These are phyloP conservation scores for Notocelia uddmanniana DNA, from an alignment of 2,888 invertebrate genomes.

Conservation along the genomic window DNA sequence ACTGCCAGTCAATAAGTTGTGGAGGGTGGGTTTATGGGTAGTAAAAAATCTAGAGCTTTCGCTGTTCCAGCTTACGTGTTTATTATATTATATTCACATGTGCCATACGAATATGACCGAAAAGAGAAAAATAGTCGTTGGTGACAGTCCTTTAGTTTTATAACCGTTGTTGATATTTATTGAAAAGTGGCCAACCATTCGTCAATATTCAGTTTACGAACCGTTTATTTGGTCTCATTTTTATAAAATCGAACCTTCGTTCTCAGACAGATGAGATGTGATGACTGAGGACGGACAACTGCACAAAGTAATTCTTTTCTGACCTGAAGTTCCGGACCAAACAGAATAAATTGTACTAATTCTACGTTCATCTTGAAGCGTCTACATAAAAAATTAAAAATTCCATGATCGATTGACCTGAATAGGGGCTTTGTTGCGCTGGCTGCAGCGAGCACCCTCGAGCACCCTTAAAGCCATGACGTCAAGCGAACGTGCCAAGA, in stretches of 20 bases:
- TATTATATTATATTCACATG: not conserved
- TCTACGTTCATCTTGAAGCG: not conserved
- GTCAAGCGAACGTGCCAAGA: slow-evolving; percentile 22
- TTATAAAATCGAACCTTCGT: no score
- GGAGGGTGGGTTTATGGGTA: slow-evolving; percentile 20
- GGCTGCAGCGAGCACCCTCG: slow-evolving; percentile 40
- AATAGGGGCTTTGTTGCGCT: slow-evolving; percentile 55
- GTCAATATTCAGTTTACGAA: no score
- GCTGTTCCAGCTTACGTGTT: not conserved
- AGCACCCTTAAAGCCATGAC: slow-evolving; percentile 33
- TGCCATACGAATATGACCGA: no score
- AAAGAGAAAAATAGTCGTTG: no score
- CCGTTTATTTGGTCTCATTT: no score
- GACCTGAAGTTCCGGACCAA: no score
- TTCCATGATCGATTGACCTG: slow-evolving; percentile 65
- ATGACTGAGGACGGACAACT: no score
- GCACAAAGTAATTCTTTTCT: no score
- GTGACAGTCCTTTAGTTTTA: no score
- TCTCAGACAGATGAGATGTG: no score
- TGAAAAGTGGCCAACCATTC: no score
- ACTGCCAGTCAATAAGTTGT: slow-evolving; percentile 26
- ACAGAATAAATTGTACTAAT: not conserved
- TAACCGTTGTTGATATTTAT: no score
- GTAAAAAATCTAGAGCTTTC: slow-evolving; percentile 16
- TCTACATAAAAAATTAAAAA: slow-evolving; percentile 39